phyloP scores from a whole-genome alignment of 1,140 invertebrate genomes.

The Thrips palmi region DNA sequence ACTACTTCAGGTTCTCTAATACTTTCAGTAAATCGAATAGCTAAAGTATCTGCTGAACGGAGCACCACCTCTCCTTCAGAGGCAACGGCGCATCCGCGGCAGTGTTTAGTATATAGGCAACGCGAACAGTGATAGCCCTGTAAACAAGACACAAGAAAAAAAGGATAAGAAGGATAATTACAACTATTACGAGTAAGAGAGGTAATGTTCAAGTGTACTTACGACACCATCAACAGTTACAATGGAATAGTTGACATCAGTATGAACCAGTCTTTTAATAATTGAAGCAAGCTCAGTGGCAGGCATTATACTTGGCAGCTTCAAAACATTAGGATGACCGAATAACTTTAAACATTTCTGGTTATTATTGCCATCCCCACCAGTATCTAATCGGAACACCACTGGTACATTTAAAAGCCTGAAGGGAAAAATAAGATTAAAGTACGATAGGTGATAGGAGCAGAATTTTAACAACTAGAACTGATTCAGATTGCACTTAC shows the following conservation, averaged over 20 bases:
- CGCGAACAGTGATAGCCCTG: constrained; percentile 42
- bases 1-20: constrained; percentile 17
- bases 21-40: constrained; percentile 29
- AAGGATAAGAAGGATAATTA: too few relatives aligned
- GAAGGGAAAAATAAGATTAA: constrained; percentile 13
- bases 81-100: constrained; percentile 38
- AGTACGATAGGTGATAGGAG: neutral
- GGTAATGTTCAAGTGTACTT: constrained; percentile 10
- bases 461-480: neutral
- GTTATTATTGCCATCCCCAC: constrained; percentile 32
- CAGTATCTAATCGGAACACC: constrained; percentile 31
- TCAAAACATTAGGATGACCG: constrained; percentile 36
- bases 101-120: constrained; percentile 37
- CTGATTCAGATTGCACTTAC: constrained; percentile 10
- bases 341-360: constrained; percentile 29
- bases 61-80: constrained; percentile 29
- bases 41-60: constrained; percentile 35
- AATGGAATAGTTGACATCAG: constrained; percentile 26
- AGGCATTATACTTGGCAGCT: constrained; percentile 34
- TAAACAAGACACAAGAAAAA: constrained; percentile 17
- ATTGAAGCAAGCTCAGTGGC: too few relatives aligned
- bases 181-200: too few relatives aligned
- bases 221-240: constrained; percentile 31
- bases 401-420: constrained; percentile 36
- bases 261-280: constrained; percentile 30